Evolutionary conservation across 2,888 invertebrate genomes (phyloP).

Genomic region (Mythimna vitellina): DNA sequence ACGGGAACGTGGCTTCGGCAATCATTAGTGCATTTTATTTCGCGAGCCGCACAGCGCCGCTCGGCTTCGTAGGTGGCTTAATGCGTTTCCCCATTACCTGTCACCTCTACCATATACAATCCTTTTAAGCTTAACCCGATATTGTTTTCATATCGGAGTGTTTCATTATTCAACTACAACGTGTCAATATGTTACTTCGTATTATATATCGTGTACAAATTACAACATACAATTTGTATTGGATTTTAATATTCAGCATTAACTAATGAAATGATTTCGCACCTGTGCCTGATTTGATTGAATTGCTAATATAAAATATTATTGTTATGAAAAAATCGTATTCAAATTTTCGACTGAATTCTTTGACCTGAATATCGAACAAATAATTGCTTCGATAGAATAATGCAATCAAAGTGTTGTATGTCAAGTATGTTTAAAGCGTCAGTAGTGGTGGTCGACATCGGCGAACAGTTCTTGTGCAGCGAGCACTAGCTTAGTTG

Average conservation of each 20-base stretch:
- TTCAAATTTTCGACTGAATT: constrained; percentile 15
- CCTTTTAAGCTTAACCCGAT: constrained; percentile 67
- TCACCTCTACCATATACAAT: constrained; percentile 77
- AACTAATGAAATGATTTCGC: constrained; percentile 45
- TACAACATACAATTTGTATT: constrained; percentile 26
- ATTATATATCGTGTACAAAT: constrained; percentile 22
- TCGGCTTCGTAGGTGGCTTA: constrained; percentile 75
- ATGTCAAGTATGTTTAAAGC: constrained; percentile 53
- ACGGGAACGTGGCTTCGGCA: constrained; percentile 62
- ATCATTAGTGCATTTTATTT: constrained; percentile 86
- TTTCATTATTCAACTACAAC: constrained; percentile 44
- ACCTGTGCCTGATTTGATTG: constrained; percentile 36
- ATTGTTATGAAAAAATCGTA: constrained; percentile 15
- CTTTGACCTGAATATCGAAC: not conserved
- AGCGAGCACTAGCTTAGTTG: constrained; percentile 61
- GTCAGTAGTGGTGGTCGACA: constrained; percentile 48
- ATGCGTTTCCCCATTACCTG: constrained; percentile 85
- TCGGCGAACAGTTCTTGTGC: constrained; percentile 60
- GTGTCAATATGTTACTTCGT: constrained; percentile 26
- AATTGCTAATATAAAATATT: constrained; percentile 39
- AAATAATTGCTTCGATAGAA: constrained; percentile 27
- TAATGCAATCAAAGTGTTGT: constrained; percentile 44
- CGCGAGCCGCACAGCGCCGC: constrained; percentile 68
- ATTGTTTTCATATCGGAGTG: constrained; percentile 67
- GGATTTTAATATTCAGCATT: constrained; percentile 32